phyloP scores from a whole-genome alignment of 2,888 invertebrate species.

The Mongoloraphidia duomilia region DNA sequence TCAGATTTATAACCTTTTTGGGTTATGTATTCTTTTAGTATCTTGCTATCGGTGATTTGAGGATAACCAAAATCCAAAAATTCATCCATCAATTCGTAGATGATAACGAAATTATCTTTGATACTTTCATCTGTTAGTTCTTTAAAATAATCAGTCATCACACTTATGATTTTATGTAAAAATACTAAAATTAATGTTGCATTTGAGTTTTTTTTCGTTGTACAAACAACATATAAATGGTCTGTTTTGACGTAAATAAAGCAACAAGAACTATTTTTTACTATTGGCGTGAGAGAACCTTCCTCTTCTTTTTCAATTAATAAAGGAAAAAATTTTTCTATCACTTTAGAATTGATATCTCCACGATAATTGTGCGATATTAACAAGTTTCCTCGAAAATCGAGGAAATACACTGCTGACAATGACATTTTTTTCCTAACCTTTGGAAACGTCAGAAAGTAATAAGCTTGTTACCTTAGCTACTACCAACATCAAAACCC shows the following conservation, averaged over 20 bases:
- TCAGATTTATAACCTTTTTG: conserved; percentile 91
- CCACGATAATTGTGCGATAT: conserved; percentile 90
- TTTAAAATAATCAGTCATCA: conserved; percentile 85
- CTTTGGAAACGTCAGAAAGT: no score
- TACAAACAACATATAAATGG: conserved; percentile 82
- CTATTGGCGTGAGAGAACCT: conserved; percentile 67
- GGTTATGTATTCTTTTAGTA: conserved; percentile 86
- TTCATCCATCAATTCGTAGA: conserved; percentile 87
- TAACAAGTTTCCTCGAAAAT: conserved; percentile 86
- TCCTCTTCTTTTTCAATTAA: conserved; percentile 90
- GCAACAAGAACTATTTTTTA: conserved; percentile 69
- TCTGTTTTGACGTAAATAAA: conserved; percentile 90
- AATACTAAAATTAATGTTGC: conserved; percentile 83
- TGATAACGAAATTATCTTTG: conserved; percentile 94
- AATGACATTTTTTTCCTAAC: conserved; percentile 55
- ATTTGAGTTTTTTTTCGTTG: conserved; percentile 84
- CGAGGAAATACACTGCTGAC: conserved; percentile 81
- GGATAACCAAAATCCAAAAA: conserved; percentile 91
- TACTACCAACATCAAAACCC: no score
- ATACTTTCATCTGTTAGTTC: conserved; percentile 91
- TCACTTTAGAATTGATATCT: conserved; percentile 79
- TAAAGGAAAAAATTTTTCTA: conserved; percentile 89
- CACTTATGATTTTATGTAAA: conserved; percentile 81
- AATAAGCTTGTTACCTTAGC: no score
- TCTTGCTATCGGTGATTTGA: conserved; percentile 89